Evolutionary conservation across 2,797 vertebrate genomes (phyloP).

Genomic region (Adrianichthys oophorus): DNA sequence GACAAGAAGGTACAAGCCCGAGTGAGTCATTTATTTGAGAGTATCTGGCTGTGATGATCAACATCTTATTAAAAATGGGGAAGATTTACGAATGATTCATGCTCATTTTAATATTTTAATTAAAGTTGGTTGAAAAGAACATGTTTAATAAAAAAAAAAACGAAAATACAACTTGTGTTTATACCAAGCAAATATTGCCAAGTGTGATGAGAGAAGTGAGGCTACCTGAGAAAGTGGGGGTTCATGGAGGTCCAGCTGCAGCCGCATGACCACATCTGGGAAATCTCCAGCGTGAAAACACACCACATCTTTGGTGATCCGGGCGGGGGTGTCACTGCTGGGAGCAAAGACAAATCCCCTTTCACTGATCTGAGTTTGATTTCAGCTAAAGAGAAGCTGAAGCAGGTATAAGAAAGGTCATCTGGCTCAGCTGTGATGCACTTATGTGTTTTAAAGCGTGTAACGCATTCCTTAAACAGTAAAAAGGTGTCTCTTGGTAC

Average conservation of each 20-base stretch:
- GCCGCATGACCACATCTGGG: conserved; percentile 91
- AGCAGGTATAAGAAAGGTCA: too few species aligned
- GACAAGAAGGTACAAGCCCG: too few species aligned
- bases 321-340: conserved; percentile 71
- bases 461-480: not conserved
- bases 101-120: not conserved
- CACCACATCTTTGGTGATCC: conserved; percentile 97
- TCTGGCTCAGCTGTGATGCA: too few species aligned
- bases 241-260: conserved; percentile 93
- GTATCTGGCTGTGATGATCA: not conserved
- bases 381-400: not conserved
- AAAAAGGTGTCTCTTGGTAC: conserved; percentile 18
- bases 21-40: not conserved
- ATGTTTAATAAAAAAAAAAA: not conserved
- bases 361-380: conserved; percentile 5
- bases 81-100: not conserved
- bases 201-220: not conserved
- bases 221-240: conserved; percentile 91
- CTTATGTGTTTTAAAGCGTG: too few species aligned
- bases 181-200: not conserved
- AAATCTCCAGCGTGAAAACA: conserved; percentile 95
- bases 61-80: not conserved
- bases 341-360: conserved; percentile 23
- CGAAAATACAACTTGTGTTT: too few species aligned
- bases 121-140: not conserved